A percentile compares a stretch with the other conserved stretches of the same genome.
Evolutionary conservation across 2,797 vertebrate genomes (phyloP).

Genomic region (Paratrypauchen microcephalus): DNA sequence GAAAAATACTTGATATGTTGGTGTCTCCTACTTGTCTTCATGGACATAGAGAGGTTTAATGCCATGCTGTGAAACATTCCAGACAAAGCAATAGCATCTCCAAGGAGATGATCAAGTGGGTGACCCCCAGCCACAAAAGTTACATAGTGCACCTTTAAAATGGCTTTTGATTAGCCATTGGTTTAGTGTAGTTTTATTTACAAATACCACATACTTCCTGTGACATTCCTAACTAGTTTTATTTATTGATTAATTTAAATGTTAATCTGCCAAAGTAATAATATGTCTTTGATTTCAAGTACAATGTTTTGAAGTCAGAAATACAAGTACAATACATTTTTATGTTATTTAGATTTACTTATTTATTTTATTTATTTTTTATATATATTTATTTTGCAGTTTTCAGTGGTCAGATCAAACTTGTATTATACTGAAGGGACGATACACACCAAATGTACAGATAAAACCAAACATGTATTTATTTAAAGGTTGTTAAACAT

Average conservation of each 20-base stretch:
- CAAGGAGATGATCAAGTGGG: no score
- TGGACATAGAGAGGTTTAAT: neutral
- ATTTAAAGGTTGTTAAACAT: slow-evolving; percentile 46
- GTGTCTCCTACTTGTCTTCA: neutral
- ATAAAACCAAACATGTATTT: slow-evolving; percentile 48
- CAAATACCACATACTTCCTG: no score
- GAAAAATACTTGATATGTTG: neutral
- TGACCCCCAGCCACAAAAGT: neutral
- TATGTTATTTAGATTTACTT: neutral
- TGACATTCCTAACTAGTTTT: neutral
- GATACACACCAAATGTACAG: slow-evolving; percentile 53
- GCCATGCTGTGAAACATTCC: neutral
- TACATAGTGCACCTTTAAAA: neutral
- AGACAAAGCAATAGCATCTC: neutral
- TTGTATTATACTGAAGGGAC: slow-evolving; percentile 30
- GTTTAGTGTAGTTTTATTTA: neutral
- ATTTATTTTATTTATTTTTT: no score
- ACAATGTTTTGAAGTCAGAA: neutral
- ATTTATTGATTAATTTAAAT: neutral
- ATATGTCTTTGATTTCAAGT: neutral
- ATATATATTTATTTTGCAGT: no score
- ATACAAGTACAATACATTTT: neutral
- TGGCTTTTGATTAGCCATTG: no score
- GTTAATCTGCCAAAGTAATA: neutral
- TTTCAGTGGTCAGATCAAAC: slow-evolving; percentile 2